A percentile compares a stretch with the other conserved stretches of the same genome.
Conservation (phyloP, 1,140 invertebrate genomes). For the Drosophila baimaii region DNA sequence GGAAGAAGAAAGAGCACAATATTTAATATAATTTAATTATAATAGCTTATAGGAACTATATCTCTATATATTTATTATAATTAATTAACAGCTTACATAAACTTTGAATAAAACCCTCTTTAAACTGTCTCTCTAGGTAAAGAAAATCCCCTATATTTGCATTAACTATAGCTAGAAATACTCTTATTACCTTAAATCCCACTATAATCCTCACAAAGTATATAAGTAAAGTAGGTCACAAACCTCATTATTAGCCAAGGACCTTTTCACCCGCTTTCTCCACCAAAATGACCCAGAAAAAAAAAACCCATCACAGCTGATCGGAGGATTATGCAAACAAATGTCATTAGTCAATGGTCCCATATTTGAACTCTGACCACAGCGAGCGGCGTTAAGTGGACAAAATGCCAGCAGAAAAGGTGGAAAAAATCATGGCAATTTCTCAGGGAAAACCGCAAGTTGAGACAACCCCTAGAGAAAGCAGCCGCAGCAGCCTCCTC, state of each 20-base stretch:
- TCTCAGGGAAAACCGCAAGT: slow-evolving; percentile 67
- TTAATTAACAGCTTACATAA: too few species aligned
- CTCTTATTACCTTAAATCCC: neutral
- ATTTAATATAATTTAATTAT: too few species aligned
- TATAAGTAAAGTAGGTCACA: slow-evolving; percentile 7
- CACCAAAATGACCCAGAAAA: slow-evolving; percentile 56
- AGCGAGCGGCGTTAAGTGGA: slow-evolving; percentile 58
- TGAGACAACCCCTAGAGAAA: slow-evolving; percentile 59
- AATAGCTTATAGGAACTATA: too few species aligned
- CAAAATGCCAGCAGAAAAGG: slow-evolving; percentile 63
- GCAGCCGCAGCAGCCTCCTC: slow-evolving; percentile 8
- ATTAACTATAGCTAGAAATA: neutral
- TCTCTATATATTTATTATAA: too few species aligned
- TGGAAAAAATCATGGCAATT: slow-evolving; percentile 63
- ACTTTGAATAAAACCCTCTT: too few species aligned
- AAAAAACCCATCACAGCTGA: slow-evolving; percentile 27
- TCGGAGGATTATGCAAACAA: slow-evolving; percentile 68
- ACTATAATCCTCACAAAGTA: neutral
- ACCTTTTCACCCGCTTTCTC: slow-evolving; percentile 36
- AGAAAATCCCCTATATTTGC: neutral
- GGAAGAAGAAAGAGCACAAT: too few species aligned
- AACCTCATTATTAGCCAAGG: slow-evolving; percentile 3
- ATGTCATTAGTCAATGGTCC: slow-evolving; percentile 70
- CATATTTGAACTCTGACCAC: slow-evolving; percentile 79
- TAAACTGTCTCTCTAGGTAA: too few species aligned